Percentiles rank a stretch among this genome's conserved stretches.
phyloP scores from a whole-genome alignment of 2,113 vertebrate species.

The Hymenochirus boettgeri region DNA sequence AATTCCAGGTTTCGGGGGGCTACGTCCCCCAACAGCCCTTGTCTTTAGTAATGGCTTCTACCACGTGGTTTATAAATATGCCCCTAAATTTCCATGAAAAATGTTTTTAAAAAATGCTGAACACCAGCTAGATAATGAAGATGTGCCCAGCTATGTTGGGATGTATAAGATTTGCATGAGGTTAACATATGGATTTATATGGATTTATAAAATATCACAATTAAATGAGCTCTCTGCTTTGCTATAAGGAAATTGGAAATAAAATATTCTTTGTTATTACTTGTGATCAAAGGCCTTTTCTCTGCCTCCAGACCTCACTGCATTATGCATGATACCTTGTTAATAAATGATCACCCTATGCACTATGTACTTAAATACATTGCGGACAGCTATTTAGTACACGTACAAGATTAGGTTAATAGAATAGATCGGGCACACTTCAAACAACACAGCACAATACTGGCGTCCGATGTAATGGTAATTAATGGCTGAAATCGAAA shows the following conservation, averaged over 20 bases:
- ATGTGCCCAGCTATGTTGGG: background rate
- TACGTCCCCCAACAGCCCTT: no score
- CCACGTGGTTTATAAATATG: no score
- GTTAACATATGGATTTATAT: background rate
- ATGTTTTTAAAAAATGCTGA: no score
- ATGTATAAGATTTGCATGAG: background rate
- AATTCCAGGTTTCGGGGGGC: no score
- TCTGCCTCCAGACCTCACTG: background rate
- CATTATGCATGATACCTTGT: conserved; percentile 12
- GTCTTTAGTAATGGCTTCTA: no score
- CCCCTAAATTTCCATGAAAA: no score
- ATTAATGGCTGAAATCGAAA: background rate
- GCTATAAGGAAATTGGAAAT: background rate
- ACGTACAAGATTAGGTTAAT: background rate
- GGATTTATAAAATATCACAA: background rate
- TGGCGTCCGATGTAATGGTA: no score
- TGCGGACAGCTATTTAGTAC: conserved; percentile 5
- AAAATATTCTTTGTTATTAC: background rate
- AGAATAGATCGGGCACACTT: no score
- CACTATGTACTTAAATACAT: background rate
- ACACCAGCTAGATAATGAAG: no score
- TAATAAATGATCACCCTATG: conserved; percentile 10
- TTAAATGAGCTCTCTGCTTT: background rate
- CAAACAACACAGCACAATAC: no score
- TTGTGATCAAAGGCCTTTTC: background rate